phyloP scores from a whole-genome alignment of 2,113 vertebrate genomes.

The Proterorhinus semilunaris region DNA sequence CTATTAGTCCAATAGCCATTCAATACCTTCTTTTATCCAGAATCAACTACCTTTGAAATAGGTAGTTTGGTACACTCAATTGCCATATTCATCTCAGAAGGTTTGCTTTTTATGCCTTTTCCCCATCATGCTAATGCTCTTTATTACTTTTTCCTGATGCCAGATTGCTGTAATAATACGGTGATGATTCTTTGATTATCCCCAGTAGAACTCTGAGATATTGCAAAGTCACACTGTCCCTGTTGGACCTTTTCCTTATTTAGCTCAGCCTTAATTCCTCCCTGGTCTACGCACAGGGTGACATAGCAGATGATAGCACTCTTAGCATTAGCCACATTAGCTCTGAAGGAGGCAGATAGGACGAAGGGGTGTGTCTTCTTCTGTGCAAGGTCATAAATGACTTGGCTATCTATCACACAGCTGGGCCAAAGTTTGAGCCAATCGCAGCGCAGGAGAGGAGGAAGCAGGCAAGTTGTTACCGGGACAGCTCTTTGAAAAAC shows the following conservation, averaged over 20 bases:
- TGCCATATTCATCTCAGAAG: not conserved
- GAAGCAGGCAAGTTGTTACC: slow-evolving; percentile 8
- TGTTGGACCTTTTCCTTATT: not conserved
- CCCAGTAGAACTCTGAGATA: not conserved
- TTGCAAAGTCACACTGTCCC: slow-evolving; percentile 6
- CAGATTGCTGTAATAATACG: not conserved
- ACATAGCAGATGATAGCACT: slow-evolving; percentile 12
- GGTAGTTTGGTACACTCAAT: not conserved
- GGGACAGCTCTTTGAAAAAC: not conserved
- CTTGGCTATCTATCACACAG: slow-evolving; percentile 62
- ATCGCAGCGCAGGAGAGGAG: slow-evolving; percentile 2
- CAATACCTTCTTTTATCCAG: too few species aligned
- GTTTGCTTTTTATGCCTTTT: not conserved
- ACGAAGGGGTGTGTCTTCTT: slow-evolving; percentile 51
- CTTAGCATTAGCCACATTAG: slow-evolving; percentile 11
- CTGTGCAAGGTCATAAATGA: slow-evolving; percentile 62
- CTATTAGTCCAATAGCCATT: too few species aligned
- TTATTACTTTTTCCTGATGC: not conserved
- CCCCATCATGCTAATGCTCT: not conserved
- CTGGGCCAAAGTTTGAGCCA: slow-evolving; percentile 44
- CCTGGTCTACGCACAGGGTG: not conserved
- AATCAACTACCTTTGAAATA: too few species aligned
- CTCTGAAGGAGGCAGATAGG: slow-evolving; percentile 28
- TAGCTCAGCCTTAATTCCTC: slow-evolving; percentile 1
- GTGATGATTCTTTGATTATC: slow-evolving; percentile 3